Evolutionary conservation across 2,888 invertebrate species (phyloP).

Genomic region (Synanthedon tipuliformis): DNA sequence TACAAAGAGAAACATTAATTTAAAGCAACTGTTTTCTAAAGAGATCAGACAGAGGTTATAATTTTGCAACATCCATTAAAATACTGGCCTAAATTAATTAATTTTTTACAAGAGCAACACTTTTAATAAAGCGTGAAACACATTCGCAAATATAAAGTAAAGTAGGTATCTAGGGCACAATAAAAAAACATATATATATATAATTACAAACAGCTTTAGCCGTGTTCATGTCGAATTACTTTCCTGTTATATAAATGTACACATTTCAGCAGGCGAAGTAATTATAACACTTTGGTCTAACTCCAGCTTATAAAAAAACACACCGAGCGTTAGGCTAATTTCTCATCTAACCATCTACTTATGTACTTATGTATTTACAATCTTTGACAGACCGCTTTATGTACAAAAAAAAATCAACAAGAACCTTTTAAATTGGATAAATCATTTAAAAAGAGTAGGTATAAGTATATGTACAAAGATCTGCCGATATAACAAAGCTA

Average conservation of each 20-base stretch:
- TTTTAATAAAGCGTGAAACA: too few species aligned
- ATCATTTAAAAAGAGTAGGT: slow-evolving; percentile 46
- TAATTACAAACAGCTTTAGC: slow-evolving; percentile 48
- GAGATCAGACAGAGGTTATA: slow-evolving; percentile 37
- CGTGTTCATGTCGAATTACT: slow-evolving; percentile 45
- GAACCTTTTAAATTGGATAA: slow-evolving; percentile 14
- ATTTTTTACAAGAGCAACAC: too few species aligned
- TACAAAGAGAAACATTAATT: slow-evolving; percentile 48
- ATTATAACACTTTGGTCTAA: slow-evolving; percentile 74
- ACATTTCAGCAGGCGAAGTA: slow-evolving; percentile 43
- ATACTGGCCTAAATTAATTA: neutral
- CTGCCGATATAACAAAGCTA: slow-evolving; percentile 55
- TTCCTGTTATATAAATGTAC: slow-evolving; percentile 48
- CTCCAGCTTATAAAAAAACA: slow-evolving; percentile 65
- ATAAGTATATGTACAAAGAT: slow-evolving; percentile 66
- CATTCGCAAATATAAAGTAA: neutral
- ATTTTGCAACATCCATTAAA: neutral
- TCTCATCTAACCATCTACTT: neutral
- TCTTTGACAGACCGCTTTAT: slow-evolving; percentile 4
- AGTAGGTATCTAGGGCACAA: neutral
- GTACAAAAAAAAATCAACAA: slow-evolving; percentile 13
- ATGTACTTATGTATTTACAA: slow-evolving; percentile 8
- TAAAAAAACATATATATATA: slow-evolving; percentile 11
- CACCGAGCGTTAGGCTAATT: neutral
- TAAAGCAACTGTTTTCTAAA: slow-evolving; percentile 36